phyloP scores from a whole-genome alignment of 2,113 vertebrate genomes.

The Pantherophis guttatus region DNA sequence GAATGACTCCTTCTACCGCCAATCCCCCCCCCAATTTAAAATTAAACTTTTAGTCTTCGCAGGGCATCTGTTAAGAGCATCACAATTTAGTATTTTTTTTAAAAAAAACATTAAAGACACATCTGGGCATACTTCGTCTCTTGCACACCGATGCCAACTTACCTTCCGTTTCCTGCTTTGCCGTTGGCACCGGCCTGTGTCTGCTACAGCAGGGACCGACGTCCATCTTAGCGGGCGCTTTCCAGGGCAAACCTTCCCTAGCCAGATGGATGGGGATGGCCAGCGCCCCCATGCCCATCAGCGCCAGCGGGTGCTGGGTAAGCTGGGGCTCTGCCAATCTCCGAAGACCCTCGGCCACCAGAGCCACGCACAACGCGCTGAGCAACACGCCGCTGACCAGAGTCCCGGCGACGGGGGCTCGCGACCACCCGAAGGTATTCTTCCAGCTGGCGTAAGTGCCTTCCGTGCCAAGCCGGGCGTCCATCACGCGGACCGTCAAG shows the following conservation, averaged over 20 bases:
- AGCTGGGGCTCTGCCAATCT: not conserved
- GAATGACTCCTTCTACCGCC: not conserved
- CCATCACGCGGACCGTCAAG: not conserved
- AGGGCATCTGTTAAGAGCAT: not conserved
- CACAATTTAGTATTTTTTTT: not conserved
- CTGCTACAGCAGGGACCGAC: not conserved
- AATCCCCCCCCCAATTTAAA: not conserved
- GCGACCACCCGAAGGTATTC: conserved; percentile 28
- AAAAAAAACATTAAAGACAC: not conserved
- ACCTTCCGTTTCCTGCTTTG: conserved; percentile 20
- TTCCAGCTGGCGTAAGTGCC: not conserved
- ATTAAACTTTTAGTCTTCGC: not conserved
- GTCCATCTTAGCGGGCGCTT: too few relatives aligned
- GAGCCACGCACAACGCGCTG: not conserved
- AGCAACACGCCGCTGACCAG: not conserved
- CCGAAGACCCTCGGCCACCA: not conserved
- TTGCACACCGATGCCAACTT: not conserved
- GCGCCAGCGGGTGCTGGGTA: not conserved
- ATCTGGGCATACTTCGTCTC: too few relatives aligned
- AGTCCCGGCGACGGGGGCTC: not conserved
- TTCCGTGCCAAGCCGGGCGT: not conserved
- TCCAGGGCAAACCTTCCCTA: not conserved
- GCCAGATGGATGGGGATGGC: conserved; percentile 5
- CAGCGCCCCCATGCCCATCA: not conserved
- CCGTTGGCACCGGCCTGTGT: fast-evolving